A percentile compares a stretch with the other conserved stretches of the same genome.
Conservation (phyloP, 1,140 invertebrate species). For the Drosophila littoralis region DNA sequence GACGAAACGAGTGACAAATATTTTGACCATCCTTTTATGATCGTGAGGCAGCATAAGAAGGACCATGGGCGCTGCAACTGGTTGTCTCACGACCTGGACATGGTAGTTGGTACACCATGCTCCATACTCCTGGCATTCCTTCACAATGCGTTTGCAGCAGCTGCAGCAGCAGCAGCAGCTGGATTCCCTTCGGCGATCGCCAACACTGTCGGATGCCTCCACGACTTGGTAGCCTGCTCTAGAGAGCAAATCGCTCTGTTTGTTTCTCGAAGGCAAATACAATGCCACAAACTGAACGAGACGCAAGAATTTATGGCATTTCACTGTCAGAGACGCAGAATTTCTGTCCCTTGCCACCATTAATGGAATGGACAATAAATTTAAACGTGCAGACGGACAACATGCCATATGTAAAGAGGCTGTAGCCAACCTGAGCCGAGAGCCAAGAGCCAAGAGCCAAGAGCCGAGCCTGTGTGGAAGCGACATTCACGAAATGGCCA, state of each 20-base stretch:
- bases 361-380: slow-evolving; percentile 82
- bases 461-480: slow-evolving; percentile 37
- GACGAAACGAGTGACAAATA: slow-evolving; percentile 51
- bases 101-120: slow-evolving; percentile 38
- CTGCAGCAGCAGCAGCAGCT: slow-evolving; percentile 20
- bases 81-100: slow-evolving; percentile 65
- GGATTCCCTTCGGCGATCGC: slow-evolving; percentile 10
- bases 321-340: slow-evolving; percentile 81
- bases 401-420: slow-evolving; percentile 77
- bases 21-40: slow-evolving; percentile 73
- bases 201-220: slow-evolving; percentile 33
- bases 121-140: slow-evolving; percentile 72
- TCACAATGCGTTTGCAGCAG: slow-evolving; percentile 43
- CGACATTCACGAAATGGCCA: slow-evolving; percentile 70
- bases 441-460: background rate
- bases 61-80: slow-evolving; percentile 39
- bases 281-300: slow-evolving; percentile 73
- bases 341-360: slow-evolving; percentile 80
- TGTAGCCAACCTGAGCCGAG: background rate
- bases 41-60: slow-evolving; percentile 58
- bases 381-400: slow-evolving; percentile 80
- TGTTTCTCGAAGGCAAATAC: slow-evolving; percentile 66
- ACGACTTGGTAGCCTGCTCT: slow-evolving; percentile 17
- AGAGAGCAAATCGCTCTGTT: slow-evolving; percentile 68
- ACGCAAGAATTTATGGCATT: slow-evolving; percentile 82